Percentiles rank a stretch among this genome's conserved stretches.
These are phyloP conservation scores for Lymantria monacha DNA, from an alignment of 2,888 invertebrate species.

Conservation along the genomic window DNA sequence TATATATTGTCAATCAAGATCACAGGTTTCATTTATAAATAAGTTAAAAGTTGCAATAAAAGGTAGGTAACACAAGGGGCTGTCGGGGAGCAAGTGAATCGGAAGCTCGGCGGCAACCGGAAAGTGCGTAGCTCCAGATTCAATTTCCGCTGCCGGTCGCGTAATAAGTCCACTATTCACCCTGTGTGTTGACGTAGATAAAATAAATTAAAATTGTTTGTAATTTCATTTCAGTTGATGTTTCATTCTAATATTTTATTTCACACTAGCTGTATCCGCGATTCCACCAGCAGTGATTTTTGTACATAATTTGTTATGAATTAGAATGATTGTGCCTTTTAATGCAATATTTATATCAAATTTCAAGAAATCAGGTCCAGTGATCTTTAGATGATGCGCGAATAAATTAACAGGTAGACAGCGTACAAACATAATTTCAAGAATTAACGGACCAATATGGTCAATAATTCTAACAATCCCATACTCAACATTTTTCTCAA, in stretches of 20 bases:
- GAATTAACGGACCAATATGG: too few relatives aligned
- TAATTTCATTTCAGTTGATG: conserved; percentile 1
- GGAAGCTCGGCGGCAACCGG: conserved; percentile 65
- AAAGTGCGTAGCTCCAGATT: conserved; percentile 77
- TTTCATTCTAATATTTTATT: not conserved
- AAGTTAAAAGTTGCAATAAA: conserved; percentile 47
- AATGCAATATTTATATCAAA: too few relatives aligned
- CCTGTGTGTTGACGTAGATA: conserved; percentile 49
- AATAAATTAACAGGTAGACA: too few relatives aligned
- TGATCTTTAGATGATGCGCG: too few relatives aligned
- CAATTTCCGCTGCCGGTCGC: conserved; percentile 74
- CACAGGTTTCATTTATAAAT: not conserved
- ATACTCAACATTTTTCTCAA: too few relatives aligned
- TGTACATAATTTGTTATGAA: too few relatives aligned
- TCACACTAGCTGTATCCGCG: not conserved
- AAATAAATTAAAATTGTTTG: conserved; percentile 30
- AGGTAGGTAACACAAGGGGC: conserved; percentile 45
- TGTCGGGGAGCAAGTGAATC: conserved; percentile 43
- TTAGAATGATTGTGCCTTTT: too few relatives aligned
- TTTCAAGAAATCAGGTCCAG: too few relatives aligned
- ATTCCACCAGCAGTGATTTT: too few relatives aligned
- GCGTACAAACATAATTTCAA: too few relatives aligned
- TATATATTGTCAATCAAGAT: too few relatives aligned
- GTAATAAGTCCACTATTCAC: conserved; percentile 75
- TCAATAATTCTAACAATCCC: too few relatives aligned